Percentiles rank a stretch among this genome's conserved stretches.
These are phyloP conservation scores for Pterocles burchelli DNA, from an alignment of 2,113 vertebrate genomes.

Conservation along the genomic window DNA sequence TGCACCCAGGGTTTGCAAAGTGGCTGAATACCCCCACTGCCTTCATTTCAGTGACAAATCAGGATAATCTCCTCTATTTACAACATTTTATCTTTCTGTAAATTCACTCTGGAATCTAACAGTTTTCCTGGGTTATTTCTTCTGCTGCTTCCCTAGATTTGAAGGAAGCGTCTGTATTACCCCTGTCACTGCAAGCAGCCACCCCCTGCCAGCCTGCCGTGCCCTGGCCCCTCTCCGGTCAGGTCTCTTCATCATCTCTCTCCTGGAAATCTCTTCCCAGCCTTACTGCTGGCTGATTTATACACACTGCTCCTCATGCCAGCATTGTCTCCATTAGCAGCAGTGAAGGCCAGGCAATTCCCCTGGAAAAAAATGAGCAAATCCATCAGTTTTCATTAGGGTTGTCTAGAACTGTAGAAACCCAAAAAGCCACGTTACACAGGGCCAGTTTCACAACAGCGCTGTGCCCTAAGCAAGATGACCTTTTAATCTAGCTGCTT, in stretches of 20 bases:
- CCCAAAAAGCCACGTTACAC: background rate
- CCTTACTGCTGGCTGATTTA: background rate
- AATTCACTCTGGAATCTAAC: background rate
- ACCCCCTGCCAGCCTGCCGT: background rate
- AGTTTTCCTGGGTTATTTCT: background rate
- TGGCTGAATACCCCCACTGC: background rate
- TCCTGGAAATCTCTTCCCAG: background rate
- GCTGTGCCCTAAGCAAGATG: background rate
- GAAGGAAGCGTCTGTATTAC: background rate
- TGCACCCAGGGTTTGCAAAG: background rate
- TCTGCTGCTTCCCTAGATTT: background rate
- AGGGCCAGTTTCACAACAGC: background rate
- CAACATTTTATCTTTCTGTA: background rate
- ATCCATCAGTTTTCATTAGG: background rate
- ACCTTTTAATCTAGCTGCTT: background rate
- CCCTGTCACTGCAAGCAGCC: background rate
- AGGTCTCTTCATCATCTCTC: background rate
- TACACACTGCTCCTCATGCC: background rate
- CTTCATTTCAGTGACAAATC: background rate
- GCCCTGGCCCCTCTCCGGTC: rapidly evolving
- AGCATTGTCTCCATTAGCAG: background rate
- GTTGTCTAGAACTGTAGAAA: background rate
- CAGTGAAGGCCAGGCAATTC: background rate
- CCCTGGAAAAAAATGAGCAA: background rate
- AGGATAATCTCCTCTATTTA: background rate